Evolutionary conservation across 2,888 invertebrate species (phyloP).

Genomic region (Xanthorhoe spadicearia): DNA sequence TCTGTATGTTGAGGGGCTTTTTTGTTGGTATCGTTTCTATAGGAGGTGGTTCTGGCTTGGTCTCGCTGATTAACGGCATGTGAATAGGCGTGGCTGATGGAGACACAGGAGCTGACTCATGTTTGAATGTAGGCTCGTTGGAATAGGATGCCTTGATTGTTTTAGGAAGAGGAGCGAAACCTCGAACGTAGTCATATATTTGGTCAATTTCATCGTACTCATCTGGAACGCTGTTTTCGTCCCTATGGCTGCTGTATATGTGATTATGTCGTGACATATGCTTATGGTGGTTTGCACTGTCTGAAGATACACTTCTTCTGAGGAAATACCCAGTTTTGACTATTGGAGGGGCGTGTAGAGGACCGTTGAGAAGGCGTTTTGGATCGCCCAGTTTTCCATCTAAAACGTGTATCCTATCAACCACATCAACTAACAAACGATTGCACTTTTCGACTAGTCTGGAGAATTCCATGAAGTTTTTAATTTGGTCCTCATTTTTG

Average conservation of each 20-base stretch:
- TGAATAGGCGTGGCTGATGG: conserved; percentile 83
- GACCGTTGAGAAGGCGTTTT: conserved; percentile 74
- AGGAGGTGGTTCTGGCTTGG: conserved; percentile 94
- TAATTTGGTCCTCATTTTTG: conserved; percentile 92
- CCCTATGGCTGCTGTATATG: conserved; percentile 85
- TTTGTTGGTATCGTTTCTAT: conserved; percentile 96
- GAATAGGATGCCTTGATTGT: conserved; percentile 88
- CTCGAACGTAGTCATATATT: conserved; percentile 97
- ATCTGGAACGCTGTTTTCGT: conserved; percentile 88
- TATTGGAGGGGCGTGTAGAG: conserved; percentile 74
- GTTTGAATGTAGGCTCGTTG: conserved; percentile 74
- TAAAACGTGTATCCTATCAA: conserved; percentile 91
- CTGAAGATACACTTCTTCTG: conserved; percentile 91
- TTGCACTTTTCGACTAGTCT: conserved; percentile 91
- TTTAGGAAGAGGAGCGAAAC: conserved; percentile 95
- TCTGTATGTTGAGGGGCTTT: conserved; percentile 84
- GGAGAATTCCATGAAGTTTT: conserved; percentile 90
- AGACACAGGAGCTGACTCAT: conserved; percentile 84
- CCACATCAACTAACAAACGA: conserved; percentile 89
- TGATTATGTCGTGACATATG: conserved; percentile 80
- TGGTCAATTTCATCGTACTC: conserved; percentile 98
- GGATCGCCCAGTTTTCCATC: conserved; percentile 92
- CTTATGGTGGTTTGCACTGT: conserved; percentile 87
- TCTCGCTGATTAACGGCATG: conserved; percentile 83
- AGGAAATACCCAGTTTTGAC: conserved; percentile 88